Evolutionary conservation across 2,888 invertebrate genomes (phyloP).

Genomic region (Tuberolachnus salignus): DNA sequence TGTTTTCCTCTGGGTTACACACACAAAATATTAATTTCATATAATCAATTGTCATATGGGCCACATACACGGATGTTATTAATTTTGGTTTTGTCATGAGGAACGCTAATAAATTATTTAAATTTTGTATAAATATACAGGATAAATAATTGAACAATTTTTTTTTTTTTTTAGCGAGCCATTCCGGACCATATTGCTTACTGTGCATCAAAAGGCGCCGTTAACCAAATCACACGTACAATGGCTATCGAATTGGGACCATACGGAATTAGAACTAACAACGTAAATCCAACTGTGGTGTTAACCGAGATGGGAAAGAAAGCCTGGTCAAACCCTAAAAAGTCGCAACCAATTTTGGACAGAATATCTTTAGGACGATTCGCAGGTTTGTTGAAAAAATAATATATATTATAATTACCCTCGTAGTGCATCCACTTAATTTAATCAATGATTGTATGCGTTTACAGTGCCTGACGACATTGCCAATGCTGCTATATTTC

Average conservation of each 20-base stretch:
- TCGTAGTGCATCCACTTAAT: neutral
- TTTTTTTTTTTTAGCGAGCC: conserved; percentile 66
- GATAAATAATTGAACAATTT: neutral
- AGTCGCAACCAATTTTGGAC: conserved; percentile 73
- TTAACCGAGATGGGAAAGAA: conserved; percentile 85
- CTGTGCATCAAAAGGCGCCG: conserved; percentile 84
- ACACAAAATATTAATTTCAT: no score
- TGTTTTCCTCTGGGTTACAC: no score
- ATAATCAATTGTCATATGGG: no score
- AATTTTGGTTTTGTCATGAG: neutral
- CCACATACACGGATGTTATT: no score
- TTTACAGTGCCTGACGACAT: conserved; percentile 77
- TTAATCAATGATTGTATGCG: no score
- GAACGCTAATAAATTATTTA: neutral
- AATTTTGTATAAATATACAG: neutral
- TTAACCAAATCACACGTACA: conserved; percentile 81
- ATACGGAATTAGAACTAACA: conserved; percentile 83
- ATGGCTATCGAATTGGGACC: conserved; percentile 88
- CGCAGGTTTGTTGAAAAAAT: conserved; percentile 69
- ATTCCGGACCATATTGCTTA: conserved; percentile 80
- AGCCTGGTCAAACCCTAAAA: conserved; percentile 82
- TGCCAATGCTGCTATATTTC: conserved; percentile 75
- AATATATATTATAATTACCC: no score
- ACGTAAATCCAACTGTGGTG: conserved; percentile 93
- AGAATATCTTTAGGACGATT: conserved; percentile 82